Conservation (phyloP, 2,113 vertebrate genomes). For the Athene noctua region DNA sequence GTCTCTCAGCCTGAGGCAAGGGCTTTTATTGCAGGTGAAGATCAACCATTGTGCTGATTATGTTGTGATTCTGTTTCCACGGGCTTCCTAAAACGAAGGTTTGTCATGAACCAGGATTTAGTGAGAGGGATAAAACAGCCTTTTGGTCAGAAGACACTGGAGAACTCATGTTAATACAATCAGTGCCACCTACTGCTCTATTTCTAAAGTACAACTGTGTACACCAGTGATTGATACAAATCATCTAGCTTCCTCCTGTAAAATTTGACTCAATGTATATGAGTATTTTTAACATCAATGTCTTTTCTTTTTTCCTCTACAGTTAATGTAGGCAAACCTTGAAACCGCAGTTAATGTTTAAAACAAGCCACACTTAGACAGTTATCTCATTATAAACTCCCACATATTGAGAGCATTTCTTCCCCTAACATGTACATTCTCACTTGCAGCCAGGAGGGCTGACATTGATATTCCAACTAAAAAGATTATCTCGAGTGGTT, state of each 20-base stretch:
- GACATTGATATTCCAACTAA: neutral
- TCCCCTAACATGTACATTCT: neutral
- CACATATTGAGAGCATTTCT: neutral
- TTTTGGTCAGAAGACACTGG: neutral
- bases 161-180: neutral
- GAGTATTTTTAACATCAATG: neutral
- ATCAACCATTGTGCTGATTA: neutral
- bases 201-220: neutral
- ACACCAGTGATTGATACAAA: neutral
- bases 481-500: neutral
- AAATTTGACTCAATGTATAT: neutral
- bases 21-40: neutral
- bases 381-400: neutral
- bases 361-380: neutral
- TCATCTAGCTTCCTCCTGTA: neutral
- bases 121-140: neutral
- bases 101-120: neutral
- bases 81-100: neutral
- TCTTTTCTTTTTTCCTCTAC: neutral
- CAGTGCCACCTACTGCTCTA: slow-evolving; percentile 42
- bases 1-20: neutral
- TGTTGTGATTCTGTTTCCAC: neutral
- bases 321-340: neutral
- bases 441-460: neutral
- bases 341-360: neutral